Conservation (phyloP, 2,797 vertebrate species). For the Chiroxiphia lanceolata region DNA sequence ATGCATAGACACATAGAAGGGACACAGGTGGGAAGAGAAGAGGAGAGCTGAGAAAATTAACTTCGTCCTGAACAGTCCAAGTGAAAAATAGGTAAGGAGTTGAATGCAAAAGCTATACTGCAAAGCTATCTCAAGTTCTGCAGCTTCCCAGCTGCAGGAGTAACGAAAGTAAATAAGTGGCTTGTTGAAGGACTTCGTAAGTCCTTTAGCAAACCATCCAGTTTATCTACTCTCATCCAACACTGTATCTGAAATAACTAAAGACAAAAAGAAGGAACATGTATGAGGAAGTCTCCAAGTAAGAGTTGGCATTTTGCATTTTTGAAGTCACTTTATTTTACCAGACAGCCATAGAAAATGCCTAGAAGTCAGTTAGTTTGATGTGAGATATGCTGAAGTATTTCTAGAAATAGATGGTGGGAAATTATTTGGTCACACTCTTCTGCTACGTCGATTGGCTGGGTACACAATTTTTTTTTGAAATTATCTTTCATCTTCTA, state of each 20-base stretch:
- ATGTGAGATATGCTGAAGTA: not conserved
- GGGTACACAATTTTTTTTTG: not conserved
- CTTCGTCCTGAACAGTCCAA: rapidly evolving
- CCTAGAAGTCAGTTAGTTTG: not conserved
- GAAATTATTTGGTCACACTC: not conserved
- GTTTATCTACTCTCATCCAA: not conserved
- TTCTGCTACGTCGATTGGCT: not conserved
- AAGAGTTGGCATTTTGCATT: not conserved
- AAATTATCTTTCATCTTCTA: not conserved
- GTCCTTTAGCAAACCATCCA: not conserved
- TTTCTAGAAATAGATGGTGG: not conserved
- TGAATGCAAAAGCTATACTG: not conserved
- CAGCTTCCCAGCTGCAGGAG: not conserved
- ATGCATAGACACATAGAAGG: not conserved
- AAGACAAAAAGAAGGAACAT: not conserved
- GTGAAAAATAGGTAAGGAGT: not conserved
- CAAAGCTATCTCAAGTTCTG: not conserved
- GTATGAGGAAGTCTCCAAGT: not conserved
- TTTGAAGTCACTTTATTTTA: not conserved
- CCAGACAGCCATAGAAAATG: not conserved
- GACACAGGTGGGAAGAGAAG: not conserved
- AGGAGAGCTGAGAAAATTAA: not conserved
- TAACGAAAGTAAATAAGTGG: not conserved
- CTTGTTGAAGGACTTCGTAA: not conserved
- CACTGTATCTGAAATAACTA: not conserved